phyloP scores from a whole-genome alignment of 2,113 vertebrate genomes.

The Polypterus bichir region DNA sequence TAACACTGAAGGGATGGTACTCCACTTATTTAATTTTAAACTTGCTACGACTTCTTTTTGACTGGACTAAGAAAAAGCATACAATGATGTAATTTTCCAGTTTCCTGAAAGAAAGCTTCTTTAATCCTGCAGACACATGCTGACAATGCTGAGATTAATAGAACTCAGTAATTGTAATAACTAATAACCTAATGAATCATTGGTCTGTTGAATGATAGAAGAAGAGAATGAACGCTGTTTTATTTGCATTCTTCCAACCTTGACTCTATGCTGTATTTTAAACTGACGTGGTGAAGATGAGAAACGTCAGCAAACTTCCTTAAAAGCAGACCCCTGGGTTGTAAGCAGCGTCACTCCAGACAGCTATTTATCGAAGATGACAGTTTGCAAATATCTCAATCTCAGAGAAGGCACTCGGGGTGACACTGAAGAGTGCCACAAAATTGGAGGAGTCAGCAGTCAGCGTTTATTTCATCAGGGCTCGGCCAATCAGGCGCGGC shows the following conservation, averaged over 20 bases:
- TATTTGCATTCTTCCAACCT: neutral
- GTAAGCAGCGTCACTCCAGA: slow-evolving; percentile 57
- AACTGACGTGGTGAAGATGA: slow-evolving; percentile 27
- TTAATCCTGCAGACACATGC: slow-evolving; percentile 38
- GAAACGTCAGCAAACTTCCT: slow-evolving; percentile 28
- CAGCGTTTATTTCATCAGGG: slow-evolving; percentile 84
- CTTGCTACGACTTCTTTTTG: too few species aligned
- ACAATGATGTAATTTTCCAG: too few species aligned
- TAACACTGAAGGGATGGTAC: too few species aligned
- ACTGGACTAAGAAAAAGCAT: too few species aligned
- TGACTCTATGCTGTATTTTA: slow-evolving; percentile 26
- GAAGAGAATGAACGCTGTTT: slow-evolving; percentile 15
- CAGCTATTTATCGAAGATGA: slow-evolving; percentile 93
- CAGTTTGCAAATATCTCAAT: slow-evolving; percentile 99
- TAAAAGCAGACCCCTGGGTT: slow-evolving; percentile 36
- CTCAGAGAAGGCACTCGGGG: slow-evolving; percentile 67
- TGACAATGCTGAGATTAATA: slow-evolving; percentile 48
- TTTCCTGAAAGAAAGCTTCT: slow-evolving; percentile 29
- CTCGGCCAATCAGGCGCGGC: slow-evolving; percentile 65
- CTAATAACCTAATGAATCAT: slow-evolving; percentile 36
- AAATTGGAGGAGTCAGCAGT: slow-evolving; percentile 93
- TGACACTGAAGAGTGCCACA: slow-evolving; percentile 69
- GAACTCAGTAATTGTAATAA: slow-evolving; percentile 51
- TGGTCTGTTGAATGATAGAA: slow-evolving; percentile 36
- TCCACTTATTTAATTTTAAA: too few species aligned